phyloP scores from a whole-genome alignment of 2,113 vertebrate species.

The Isichthys henryi region DNA sequence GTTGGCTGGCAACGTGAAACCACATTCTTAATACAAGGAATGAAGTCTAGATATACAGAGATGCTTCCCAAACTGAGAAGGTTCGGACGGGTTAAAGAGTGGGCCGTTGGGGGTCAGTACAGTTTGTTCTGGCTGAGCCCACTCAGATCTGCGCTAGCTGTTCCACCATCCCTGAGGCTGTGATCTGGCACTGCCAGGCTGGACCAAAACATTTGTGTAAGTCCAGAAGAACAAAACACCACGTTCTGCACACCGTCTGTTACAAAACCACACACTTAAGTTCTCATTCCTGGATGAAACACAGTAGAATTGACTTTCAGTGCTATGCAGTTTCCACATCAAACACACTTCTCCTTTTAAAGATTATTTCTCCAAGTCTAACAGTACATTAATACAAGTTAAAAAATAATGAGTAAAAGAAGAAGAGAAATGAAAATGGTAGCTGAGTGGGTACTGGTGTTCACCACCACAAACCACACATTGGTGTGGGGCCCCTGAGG shows the following conservation, averaged over 20 bases:
- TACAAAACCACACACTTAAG: neutral
- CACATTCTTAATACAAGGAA: neutral
- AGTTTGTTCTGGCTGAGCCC: neutral
- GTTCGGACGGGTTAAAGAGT: neutral
- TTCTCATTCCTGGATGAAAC: neutral
- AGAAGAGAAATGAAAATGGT: neutral
- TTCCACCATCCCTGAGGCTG: neutral
- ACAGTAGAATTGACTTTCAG: neutral
- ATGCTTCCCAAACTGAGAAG: neutral
- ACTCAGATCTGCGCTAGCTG: neutral
- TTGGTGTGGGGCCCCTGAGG: neutral
- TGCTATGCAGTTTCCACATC: neutral
- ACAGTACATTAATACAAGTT: neutral
- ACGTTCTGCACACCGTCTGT: neutral
- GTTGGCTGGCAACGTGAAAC: neutral
- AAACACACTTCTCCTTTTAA: neutral
- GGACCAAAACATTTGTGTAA: constrained; percentile 3
- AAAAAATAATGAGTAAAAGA: neutral
- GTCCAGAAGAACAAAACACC: neutral
- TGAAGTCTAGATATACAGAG: neutral
- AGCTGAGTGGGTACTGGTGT: neutral
- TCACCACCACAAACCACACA: neutral
- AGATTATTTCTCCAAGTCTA: neutral
- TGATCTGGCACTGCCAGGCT: neutral
- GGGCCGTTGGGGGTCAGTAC: neutral